phyloP scores from a whole-genome alignment of 2,888 invertebrate species.

The Drosophila neonasuta region DNA sequence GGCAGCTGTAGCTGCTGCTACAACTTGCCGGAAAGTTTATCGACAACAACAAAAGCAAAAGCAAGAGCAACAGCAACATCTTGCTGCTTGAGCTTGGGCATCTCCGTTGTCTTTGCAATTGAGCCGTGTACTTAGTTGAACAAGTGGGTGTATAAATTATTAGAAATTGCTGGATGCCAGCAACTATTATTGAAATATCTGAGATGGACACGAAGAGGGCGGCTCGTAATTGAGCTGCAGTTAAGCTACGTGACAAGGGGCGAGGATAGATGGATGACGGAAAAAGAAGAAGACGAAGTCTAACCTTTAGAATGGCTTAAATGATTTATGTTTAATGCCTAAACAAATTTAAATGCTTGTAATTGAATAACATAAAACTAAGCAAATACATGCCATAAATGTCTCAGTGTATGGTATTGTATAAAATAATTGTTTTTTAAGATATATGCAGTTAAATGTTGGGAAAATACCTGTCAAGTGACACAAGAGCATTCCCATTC shows the following conservation, averaged over 20 bases:
- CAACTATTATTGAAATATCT: conserved; percentile 64
- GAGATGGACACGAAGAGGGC: conserved; percentile 11
- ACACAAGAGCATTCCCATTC: conserved; percentile 63
- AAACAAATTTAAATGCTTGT: conserved; percentile 30
- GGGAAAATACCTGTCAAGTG: conserved; percentile 72
- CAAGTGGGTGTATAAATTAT: conserved; percentile 52
- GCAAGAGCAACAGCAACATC: conserved; percentile 7
- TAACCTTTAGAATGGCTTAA: conserved; percentile 16
- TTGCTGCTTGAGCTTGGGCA: conserved; percentile 2
- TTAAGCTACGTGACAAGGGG: neutral
- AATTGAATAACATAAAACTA: conserved; percentile 48
- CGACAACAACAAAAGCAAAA: conserved; percentile 17
- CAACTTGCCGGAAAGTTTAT: conserved; percentile 23
- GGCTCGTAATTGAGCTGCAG: conserved; percentile 24
- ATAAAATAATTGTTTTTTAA: conserved; percentile 68
- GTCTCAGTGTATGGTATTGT: conserved; percentile 8
- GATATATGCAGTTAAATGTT: conserved; percentile 61
- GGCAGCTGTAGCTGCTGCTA: neutral
- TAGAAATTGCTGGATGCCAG: conserved; percentile 61
- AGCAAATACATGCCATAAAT: conserved; percentile 32
- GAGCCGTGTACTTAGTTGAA: conserved; percentile 20
- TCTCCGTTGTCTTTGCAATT: conserved; percentile 33
- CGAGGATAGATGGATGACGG: neutral
- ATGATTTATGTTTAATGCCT: conserved; percentile 47
- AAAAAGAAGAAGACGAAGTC: neutral